A percentile compares a stretch with the other conserved stretches of the same genome.
These are phyloP conservation scores for Myrmecobius fasciatus DNA, from an alignment of 2,113 vertebrate genomes.

Conservation along the genomic window DNA sequence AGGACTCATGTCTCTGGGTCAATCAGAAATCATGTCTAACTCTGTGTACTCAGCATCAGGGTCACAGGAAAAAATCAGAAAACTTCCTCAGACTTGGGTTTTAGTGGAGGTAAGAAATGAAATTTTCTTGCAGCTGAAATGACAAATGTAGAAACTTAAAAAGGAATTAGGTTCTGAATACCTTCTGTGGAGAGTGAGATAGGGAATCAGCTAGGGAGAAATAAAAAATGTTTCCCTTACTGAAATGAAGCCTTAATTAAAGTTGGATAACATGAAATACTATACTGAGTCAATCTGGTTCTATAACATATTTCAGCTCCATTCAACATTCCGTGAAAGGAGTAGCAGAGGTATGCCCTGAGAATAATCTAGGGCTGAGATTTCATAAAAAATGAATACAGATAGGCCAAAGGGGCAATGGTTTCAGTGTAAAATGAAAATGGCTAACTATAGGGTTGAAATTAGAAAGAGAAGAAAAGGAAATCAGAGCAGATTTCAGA, in stretches of 20 bases:
- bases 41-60: background rate
- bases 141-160: background rate
- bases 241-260: background rate
- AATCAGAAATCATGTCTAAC: background rate
- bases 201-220: background rate
- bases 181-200: background rate
- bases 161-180: background rate
- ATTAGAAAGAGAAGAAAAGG: background rate
- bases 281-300: background rate
- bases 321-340: background rate
- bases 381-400: background rate
- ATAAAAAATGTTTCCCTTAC: background rate
- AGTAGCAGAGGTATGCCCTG: background rate
- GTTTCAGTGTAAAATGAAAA: background rate
- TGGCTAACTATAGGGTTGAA: background rate
- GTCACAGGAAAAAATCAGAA: background rate
- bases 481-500: background rate
- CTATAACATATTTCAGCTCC: background rate
- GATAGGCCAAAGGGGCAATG: background rate
- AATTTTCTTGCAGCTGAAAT: background rate
- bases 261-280: background rate
- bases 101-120: background rate
- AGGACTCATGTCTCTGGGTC: background rate
- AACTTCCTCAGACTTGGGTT: background rate
- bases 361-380: background rate